Conservation (phyloP, 1,140 invertebrate genomes). For the Dysdera silvatica region DNA sequence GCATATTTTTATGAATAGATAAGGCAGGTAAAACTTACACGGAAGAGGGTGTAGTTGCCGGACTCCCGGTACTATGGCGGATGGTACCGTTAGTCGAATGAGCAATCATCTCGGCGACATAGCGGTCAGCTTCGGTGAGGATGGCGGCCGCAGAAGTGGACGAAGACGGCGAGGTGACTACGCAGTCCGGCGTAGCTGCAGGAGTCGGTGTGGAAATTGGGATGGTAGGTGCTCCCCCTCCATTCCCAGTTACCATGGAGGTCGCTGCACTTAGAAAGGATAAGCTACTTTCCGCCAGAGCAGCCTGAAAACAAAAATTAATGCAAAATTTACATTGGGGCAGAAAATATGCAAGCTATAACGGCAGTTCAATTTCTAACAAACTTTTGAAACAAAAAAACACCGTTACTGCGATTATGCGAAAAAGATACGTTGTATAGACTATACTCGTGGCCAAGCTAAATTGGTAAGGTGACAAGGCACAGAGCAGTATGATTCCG, state of each 20-base stretch:
- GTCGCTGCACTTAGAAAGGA: conserved; percentile 46
- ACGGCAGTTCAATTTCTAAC: background rate
- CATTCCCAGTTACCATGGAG: conserved; percentile 31
- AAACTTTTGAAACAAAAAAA: background rate
- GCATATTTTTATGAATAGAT: too few relatives aligned
- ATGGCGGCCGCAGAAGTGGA: conserved; percentile 17
- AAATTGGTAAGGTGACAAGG: too few relatives aligned
- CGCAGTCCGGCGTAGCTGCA: conserved; percentile 20
- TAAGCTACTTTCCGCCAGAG: conserved; percentile 57
- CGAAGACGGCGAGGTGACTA: conserved; percentile 12
- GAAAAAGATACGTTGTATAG: too few relatives aligned
- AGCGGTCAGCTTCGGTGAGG: conserved; percentile 25
- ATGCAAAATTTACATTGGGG: background rate
- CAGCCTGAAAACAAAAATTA: conserved; percentile 48
- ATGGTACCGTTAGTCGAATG: conserved; percentile 24
- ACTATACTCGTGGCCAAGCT: too few relatives aligned
- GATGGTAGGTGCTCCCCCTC: conserved; percentile 2
- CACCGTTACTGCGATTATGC: too few relatives aligned
- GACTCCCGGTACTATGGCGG: too few relatives aligned
- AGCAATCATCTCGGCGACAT: conserved; percentile 26
- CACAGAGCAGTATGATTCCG: too few relatives aligned
- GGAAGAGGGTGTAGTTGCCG: too few relatives aligned
- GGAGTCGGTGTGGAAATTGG: conserved; percentile 25
- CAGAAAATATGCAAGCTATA: background rate
- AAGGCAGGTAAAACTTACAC: too few relatives aligned